Evolutionary conservation across 1,140 invertebrate genomes (phyloP).

Genomic region (Pentalonia nigronervosa): DNA sequence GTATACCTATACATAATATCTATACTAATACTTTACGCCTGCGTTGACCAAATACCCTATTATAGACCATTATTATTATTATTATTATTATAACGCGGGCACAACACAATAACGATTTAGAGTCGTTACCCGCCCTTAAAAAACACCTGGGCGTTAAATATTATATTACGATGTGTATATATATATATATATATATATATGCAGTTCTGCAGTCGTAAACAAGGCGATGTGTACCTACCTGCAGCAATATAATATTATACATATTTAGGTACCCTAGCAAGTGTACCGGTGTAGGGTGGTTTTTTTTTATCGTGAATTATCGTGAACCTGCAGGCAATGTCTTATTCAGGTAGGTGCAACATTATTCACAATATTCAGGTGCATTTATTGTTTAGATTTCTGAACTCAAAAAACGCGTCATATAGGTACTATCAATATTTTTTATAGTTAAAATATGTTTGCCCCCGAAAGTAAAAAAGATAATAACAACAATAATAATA

Average conservation of each 20-base stretch:
- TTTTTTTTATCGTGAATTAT: neutral
- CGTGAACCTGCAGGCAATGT: neutral
- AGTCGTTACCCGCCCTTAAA: slow-evolving; percentile 5
- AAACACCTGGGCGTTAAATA: slow-evolving; percentile 11
- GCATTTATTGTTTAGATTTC: neutral
- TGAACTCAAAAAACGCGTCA: neutral
- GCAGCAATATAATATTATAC: neutral
- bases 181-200: neutral
- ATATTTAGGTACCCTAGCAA: neutral
- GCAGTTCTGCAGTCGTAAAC: neutral
- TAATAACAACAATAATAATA: neutral
- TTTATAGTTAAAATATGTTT: neutral
- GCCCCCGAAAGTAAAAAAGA: neutral
- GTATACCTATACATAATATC: no score
- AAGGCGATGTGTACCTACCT: neutral
- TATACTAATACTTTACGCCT: neutral
- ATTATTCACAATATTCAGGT: neutral
- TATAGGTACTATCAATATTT: neutral
- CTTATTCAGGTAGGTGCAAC: neutral
- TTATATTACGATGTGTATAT: neutral
- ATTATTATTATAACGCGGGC: neutral
- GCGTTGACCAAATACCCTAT: neutral
- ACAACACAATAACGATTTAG: neutral
- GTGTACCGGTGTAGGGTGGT: neutral
- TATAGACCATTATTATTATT: slow-evolving; percentile 11